Evolutionary conservation across 2,888 invertebrate genomes (phyloP).

Genomic region (Diarsia brunnea): DNA sequence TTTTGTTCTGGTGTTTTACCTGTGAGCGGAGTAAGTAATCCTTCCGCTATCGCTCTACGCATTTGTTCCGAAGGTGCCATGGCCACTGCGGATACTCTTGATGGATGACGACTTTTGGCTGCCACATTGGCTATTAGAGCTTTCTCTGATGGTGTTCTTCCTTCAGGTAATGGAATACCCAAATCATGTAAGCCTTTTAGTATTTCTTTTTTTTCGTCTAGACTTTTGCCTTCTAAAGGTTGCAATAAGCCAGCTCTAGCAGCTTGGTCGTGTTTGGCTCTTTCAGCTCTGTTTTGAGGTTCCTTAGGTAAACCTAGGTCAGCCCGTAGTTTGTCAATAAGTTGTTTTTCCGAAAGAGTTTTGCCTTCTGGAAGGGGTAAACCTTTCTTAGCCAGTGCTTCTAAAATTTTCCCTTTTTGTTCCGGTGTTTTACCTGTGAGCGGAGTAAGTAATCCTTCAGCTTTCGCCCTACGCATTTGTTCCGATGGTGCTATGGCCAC

Average conservation of each 20-base stretch:
- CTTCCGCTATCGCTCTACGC: slow-evolving; percentile 15
- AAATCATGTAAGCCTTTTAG: slow-evolving; percentile 3
- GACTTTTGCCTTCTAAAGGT: slow-evolving; percentile 43
- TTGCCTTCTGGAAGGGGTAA: neutral
- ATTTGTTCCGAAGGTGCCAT: neutral
- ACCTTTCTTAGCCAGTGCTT: neutral
- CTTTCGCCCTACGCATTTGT: neutral
- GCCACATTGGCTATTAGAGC: slow-evolving; percentile 26
- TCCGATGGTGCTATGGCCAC: neutral
- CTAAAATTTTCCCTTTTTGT: slow-evolving; percentile 67
- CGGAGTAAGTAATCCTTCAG: neutral
- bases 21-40: neutral
- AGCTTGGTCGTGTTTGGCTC: slow-evolving; percentile 65
- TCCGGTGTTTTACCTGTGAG: slow-evolving; percentile 39
- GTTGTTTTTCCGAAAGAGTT: neutral
- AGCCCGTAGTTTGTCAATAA: neutral
- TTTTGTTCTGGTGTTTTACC: slow-evolving; percentile 61
- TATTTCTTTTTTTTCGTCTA: slow-evolving; percentile 32
- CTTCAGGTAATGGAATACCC: slow-evolving; percentile 42
- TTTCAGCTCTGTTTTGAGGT: slow-evolving; percentile 58
- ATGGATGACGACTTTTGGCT: neutral
- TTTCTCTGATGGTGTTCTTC: slow-evolving; percentile 41
- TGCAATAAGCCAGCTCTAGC: slow-evolving; percentile 26
- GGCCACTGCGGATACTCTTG: neutral
- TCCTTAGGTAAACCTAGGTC: slow-evolving; percentile 29